phyloP scores from a whole-genome alignment of 2,113 vertebrate species.

The Caranx melampygus region DNA sequence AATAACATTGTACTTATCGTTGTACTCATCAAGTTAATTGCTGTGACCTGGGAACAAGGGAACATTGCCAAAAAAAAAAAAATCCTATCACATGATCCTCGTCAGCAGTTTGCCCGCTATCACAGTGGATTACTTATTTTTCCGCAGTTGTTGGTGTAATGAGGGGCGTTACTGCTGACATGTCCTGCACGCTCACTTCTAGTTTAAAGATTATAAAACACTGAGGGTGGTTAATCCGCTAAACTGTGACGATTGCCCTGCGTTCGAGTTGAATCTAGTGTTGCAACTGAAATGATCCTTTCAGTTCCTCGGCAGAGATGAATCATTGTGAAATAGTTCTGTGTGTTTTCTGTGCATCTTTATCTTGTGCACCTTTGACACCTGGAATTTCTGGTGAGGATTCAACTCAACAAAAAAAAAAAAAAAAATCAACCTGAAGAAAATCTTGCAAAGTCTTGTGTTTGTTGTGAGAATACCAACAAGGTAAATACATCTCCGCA shows the following conservation, averaged over 20 bases:
- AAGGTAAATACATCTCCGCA: conserved; percentile 64
- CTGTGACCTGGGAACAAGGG: not conserved
- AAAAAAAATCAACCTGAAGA: conserved; percentile 33
- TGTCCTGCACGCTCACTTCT: not conserved
- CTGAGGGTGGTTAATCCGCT: not conserved
- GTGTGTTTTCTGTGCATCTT: not conserved
- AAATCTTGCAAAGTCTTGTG: conserved; percentile 28
- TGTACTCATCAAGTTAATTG: conserved; percentile 8
- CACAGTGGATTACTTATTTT: not conserved
- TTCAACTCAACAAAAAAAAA: conserved; percentile 23
- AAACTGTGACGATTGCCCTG: not conserved
- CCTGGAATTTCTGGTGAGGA: conserved; percentile 26
- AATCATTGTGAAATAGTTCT: not conserved
- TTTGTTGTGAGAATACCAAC: conserved; percentile 52
- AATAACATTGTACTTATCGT: not conserved
- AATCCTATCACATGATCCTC: not conserved
- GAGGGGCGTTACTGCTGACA: no score
- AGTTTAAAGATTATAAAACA: not conserved
- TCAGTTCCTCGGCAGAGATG: not conserved
- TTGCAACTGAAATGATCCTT: not conserved
- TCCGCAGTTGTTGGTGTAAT: not conserved
- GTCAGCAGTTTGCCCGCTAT: not conserved
- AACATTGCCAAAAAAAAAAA: not conserved
- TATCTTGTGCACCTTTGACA: conserved; percentile 24
- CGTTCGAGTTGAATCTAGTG: not conserved